These are phyloP conservation scores for Hypomecis atomaria DNA, from an alignment of 2,888 invertebrate species.

Conservation along the genomic window DNA sequence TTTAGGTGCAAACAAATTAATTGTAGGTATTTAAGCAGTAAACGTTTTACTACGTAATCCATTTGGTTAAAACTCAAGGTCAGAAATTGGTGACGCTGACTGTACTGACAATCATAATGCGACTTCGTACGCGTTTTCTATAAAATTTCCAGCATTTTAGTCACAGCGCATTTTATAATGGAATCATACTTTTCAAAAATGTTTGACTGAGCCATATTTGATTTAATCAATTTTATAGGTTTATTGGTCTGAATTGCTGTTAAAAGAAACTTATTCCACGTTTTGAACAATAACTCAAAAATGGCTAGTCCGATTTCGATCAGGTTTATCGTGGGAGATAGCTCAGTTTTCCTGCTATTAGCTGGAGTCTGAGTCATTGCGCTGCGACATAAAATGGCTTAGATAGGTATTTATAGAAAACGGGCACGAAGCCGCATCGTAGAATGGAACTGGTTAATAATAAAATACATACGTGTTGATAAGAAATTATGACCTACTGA, in stretches of 20 bases:
- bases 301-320: not conserved
- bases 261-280: not conserved
- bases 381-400: constrained; percentile 1
- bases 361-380: not conserved
- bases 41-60: not conserved
- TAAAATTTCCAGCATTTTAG: constrained; percentile 1
- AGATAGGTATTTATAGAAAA: constrained; percentile 5
- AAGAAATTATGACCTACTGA: constrained; percentile 8
- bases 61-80: not conserved
- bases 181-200: not conserved
- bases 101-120: constrained; percentile 8
- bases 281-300: not conserved
- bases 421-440: not conserved
- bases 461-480: constrained; percentile 2
- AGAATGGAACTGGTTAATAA: not conserved
- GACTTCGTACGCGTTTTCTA: constrained; percentile 6
- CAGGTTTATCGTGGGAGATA: not conserved
- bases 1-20: too few species aligned
- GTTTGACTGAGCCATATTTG: not conserved
- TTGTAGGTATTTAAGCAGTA: too few species aligned
- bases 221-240: too few species aligned
- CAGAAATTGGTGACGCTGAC: not conserved
- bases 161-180: not conserved
- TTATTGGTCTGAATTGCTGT: too few species aligned
- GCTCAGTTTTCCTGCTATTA: not conserved